Evolutionary conservation across 2,888 invertebrate genomes (phyloP).

Genomic region (Metellina segmentata): DNA sequence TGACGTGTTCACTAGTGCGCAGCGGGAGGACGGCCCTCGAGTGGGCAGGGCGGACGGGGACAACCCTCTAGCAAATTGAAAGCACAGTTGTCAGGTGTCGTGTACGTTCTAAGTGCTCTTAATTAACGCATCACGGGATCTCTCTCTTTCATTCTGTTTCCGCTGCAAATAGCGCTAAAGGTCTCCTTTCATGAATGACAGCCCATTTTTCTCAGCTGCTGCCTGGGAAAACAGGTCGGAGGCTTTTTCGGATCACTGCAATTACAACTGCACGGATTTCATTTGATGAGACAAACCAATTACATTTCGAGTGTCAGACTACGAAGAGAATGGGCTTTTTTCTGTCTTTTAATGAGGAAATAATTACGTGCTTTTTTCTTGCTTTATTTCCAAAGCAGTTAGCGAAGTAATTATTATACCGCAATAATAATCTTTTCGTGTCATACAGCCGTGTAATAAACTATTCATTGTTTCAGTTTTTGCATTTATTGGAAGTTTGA

Average conservation of each 20-base stretch:
- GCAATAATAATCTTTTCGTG: neutral
- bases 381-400: slow-evolving; percentile 3
- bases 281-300: slow-evolving; percentile 37
- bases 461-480: neutral
- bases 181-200: slow-evolving; percentile 49
- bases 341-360: slow-evolving; percentile 42
- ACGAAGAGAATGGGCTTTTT: slow-evolving; percentile 22
- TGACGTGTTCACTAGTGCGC: slow-evolving; percentile 43
- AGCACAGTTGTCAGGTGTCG: slow-evolving; percentile 56
- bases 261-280: neutral
- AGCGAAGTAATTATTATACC: neutral
- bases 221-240: slow-evolving; percentile 18
- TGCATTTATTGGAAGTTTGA: no score
- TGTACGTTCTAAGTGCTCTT: slow-evolving; percentile 70
- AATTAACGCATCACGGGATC: slow-evolving; percentile 61
- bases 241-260: slow-evolving; percentile 11
- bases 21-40: slow-evolving; percentile 17
- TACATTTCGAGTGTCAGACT: slow-evolving; percentile 23
- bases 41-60: slow-evolving; percentile 6
- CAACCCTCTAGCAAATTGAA: slow-evolving; percentile 36
- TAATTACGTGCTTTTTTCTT: slow-evolving; percentile 28
- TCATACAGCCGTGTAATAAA: neutral
- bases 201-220: slow-evolving; percentile 40
- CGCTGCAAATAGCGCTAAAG: slow-evolving; percentile 40
- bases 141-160: slow-evolving; percentile 44